Percentiles rank a stretch among this genome's conserved stretches.
Conservation (phyloP, 2,888 invertebrate species). For the Tenthredo amoena region DNA sequence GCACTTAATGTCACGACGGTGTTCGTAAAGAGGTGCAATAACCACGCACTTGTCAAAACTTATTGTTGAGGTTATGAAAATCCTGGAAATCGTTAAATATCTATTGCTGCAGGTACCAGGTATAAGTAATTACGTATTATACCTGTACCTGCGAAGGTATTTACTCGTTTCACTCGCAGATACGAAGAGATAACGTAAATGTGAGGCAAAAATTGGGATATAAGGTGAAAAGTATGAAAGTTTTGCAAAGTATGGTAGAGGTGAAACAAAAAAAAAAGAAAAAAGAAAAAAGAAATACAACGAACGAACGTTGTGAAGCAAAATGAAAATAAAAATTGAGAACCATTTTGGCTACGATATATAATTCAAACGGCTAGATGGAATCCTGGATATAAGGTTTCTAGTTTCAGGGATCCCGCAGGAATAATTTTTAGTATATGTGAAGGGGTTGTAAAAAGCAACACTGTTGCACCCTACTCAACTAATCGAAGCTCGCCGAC, state of each 20-base stretch:
- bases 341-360: background rate
- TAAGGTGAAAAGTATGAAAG: too few relatives aligned
- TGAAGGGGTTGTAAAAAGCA: slow-evolving; percentile 47
- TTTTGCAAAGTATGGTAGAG: background rate
- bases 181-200: too few relatives aligned
- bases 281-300: background rate
- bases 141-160: background rate
- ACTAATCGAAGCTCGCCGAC: slow-evolving; percentile 47
- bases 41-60: background rate
- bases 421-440: slow-evolving; percentile 14
- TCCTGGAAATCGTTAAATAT: background rate
- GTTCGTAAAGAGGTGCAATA: background rate
- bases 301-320: background rate
- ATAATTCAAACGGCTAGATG: background rate
- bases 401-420: slow-evolving; percentile 13
- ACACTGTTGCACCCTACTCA: slow-evolving; percentile 47
- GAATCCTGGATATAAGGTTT: background rate
- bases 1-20: background rate
- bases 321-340: background rate
- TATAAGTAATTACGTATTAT: background rate
- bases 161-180: background rate
- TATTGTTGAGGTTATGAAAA: background rate
- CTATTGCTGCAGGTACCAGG: too few relatives aligned
- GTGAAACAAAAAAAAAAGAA: background rate
- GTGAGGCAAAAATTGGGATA: too few relatives aligned